Evolutionary conservation across 2,113 vertebrate species (phyloP), one percentile per base, ranked within the genome.

Genomic region (Callorhinus ursinus): DNA sequence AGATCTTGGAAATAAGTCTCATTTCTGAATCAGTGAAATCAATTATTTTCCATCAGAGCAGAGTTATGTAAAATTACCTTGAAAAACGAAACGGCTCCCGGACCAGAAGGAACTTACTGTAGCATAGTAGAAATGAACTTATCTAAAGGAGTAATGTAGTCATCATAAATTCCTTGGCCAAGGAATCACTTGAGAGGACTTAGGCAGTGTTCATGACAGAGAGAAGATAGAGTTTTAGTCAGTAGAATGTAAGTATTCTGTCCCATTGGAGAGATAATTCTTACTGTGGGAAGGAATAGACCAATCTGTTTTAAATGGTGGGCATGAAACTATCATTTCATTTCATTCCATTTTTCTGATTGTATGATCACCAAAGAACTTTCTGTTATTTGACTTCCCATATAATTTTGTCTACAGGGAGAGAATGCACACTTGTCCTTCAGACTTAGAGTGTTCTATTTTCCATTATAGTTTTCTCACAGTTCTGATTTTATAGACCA

Each of bases 401-500:
- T 95, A 10, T 93, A 67, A 82, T 83, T 90, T 94, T 90, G 28
- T 82, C 51, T 96, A 10, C 5, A 77, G 49, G 61, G 36, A 79
- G 80, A 90, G 67, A 61, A 76, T 72, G 16, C 39, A n/a, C 42
- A 18, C 57, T 77, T 55, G 59, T 90, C 16, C 63, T 92, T 95
- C n/a, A 93, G 76, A 65, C 8, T 74, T 83, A 63, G 28, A 71
- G 5, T 91, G 28, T 74, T 92, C 65, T 86, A 46, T 33, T 71
- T 80, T 61, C 19, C 33, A 26, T 67, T 85, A 31, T 31, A 46
- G 8, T 55, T 89, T 94, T 51, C 89, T 91, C 55, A 5, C 26
- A 86, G 39, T 59, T 89, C 74, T 87, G 26, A 55, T 95, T 94
- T 96, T 77, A 80, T 81, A 97, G n/a, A 46, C 96, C 22, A 76